These are phyloP conservation scores for Euura saliciscinereae DNA, from an alignment of 1,140 invertebrate genomes.

Conservation along the genomic window DNA sequence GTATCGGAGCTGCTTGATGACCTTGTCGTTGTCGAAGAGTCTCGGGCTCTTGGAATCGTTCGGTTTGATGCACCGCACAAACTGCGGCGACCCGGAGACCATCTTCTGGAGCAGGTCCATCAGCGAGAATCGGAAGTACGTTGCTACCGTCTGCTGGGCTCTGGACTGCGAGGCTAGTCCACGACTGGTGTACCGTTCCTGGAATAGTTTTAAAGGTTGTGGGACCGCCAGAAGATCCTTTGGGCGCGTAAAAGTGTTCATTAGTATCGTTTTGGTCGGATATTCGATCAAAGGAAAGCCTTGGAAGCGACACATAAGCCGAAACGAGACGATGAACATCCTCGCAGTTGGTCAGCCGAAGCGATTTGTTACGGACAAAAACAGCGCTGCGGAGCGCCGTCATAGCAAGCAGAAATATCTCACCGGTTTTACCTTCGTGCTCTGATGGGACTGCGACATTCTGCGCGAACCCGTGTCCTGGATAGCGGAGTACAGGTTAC, in stretches of 20 bases:
- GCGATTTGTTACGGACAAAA: background rate
- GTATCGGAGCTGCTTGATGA: conserved; percentile 77
- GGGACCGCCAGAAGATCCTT: conserved; percentile 4
- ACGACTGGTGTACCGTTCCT: conserved; percentile 64
- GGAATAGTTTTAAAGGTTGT: conserved; percentile 16
- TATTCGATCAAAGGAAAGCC: background rate
- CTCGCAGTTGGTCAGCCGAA: background rate
- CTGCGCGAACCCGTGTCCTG: conserved; percentile 60
- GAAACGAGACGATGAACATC: background rate
- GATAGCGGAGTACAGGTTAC: conserved; percentile 71
- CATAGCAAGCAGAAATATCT: background rate
- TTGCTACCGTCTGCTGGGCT: conserved; percentile 83
- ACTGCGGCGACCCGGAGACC: conserved; percentile 79
- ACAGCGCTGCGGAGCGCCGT: background rate
- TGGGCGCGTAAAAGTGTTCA: background rate
- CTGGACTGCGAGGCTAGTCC: conserved; percentile 80
- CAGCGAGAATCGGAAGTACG: conserved; percentile 83
- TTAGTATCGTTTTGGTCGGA: background rate
- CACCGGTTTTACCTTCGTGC: conserved; percentile 46
- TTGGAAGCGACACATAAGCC: background rate
- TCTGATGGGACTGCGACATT: conserved; percentile 41
- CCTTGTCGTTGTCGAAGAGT: conserved; percentile 74
- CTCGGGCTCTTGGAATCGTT: conserved; percentile 75
- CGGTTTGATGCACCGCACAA: conserved; percentile 85
- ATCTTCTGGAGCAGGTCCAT: conserved; percentile 87